phyloP scores from a whole-genome alignment of 2,888 invertebrate species.

The Volucella inanis region DNA sequence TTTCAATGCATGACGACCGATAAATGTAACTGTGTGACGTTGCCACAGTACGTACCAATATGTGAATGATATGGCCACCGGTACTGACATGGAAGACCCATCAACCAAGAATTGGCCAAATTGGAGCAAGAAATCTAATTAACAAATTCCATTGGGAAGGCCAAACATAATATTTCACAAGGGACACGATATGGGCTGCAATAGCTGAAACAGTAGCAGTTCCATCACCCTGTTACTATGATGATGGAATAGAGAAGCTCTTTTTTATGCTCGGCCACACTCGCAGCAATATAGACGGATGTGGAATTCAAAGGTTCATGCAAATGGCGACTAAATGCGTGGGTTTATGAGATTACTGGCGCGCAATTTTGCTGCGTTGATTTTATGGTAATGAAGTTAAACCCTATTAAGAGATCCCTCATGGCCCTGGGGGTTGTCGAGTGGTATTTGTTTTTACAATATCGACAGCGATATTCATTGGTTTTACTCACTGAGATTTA shows the following conservation, averaged over 20 bases:
- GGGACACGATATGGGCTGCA: conserved; percentile 23
- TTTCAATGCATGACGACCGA: conserved; percentile 58
- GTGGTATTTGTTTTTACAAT: conserved; percentile 13
- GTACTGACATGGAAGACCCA: neutral
- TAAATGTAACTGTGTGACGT: conserved; percentile 15
- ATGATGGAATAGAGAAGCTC: neutral
- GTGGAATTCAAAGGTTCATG: conserved; percentile 3
- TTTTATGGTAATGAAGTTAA: conserved; percentile 73
- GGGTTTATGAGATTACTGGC: conserved; percentile 70
- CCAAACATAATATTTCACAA: conserved; percentile 66
- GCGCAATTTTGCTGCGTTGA: conserved; percentile 64
- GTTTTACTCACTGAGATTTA: conserved; percentile 25
- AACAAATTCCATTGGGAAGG: conserved; percentile 68
- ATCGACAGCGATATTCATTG: conserved; percentile 37
- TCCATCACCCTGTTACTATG: neutral
- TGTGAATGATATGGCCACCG: too few relatives aligned
- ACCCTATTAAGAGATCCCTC: conserved; percentile 58
- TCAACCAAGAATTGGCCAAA: conserved; percentile 66
- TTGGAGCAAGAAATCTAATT: conserved; percentile 73
- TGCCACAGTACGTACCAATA: too few relatives aligned
- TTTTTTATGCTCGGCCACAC: neutral
- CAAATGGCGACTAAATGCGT: conserved; percentile 60
- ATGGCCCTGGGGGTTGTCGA: neutral
- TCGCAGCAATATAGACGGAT: neutral
- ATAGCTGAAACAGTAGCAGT: neutral